Evolutionary conservation across 2,888 invertebrate genomes (phyloP).

Genomic region (Tipula helvola): DNA sequence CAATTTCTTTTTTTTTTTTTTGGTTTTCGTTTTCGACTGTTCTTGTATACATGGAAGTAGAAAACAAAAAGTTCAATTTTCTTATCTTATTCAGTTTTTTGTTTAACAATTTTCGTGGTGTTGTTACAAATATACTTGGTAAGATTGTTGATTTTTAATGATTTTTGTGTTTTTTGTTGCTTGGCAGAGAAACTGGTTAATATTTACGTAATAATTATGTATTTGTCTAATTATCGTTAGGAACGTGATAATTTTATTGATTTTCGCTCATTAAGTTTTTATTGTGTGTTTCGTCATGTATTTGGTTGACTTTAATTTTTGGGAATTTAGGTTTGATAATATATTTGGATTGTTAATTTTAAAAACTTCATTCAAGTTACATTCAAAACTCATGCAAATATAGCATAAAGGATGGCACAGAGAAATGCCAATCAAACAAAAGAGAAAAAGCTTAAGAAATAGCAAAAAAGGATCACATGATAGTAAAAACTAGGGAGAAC

Average conservation of each 20-base stretch:
- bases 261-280: neutral
- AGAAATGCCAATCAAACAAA: no score
- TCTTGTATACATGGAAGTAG: neutral
- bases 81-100: neutral
- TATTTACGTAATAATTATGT: neutral
- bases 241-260: neutral
- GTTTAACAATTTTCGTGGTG: neutral
- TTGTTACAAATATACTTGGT: neutral
- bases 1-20: neutral
- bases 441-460: no score
- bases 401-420: no score
- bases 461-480: no score
- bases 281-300: no score
- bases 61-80: neutral
- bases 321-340: no score
- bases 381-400: no score
- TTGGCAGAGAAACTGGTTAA: neutral
- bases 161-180: neutral
- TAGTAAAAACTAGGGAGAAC: no score
- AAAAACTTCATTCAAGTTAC: no score
- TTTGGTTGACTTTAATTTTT: no score
- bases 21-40: neutral
- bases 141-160: neutral
- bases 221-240: neutral
- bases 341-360: no score